Percentiles rank a stretch among this genome's conserved stretches.
phyloP scores from a whole-genome alignment of 2,797 vertebrate species.

The Hydrophis major region DNA sequence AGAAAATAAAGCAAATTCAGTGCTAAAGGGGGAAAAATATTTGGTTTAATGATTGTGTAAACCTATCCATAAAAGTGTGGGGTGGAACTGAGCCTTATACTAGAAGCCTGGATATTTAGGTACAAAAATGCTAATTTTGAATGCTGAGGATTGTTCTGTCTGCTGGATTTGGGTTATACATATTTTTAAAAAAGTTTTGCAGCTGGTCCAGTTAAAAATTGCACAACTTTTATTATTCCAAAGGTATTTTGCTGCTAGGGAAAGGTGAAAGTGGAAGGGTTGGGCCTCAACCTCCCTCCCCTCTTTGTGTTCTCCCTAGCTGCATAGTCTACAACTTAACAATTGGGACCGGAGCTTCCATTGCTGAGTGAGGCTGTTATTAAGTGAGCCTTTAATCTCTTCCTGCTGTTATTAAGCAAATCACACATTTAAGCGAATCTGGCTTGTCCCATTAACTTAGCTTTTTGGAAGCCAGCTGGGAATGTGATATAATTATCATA shows the following conservation, averaged over 20 bases:
- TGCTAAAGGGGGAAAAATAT: background rate
- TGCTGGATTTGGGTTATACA: background rate
- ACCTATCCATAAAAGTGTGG: background rate
- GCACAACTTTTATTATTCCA: slow-evolving; percentile 46
- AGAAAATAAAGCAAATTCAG: background rate
- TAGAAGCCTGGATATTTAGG: background rate
- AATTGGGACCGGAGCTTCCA: background rate
- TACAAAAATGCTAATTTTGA: background rate
- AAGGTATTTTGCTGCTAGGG: slow-evolving; percentile 48
- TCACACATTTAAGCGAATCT: background rate
- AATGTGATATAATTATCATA: background rate
- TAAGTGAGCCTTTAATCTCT: background rate
- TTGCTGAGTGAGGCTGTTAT: background rate
- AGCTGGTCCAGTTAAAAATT: slow-evolving; percentile 50
- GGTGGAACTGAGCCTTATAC: too few species aligned
- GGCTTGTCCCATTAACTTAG: background rate
- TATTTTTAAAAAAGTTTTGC: slow-evolving; percentile 9
- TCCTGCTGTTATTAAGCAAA: background rate
- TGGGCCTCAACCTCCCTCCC: background rate
- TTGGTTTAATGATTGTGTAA: background rate
- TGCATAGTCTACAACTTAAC: background rate
- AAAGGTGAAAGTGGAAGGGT: slow-evolving; percentile 16
- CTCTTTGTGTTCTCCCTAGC: background rate
- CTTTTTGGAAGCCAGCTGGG: background rate
- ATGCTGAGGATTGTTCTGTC: background rate